Evolutionary conservation across 2,888 invertebrate species (phyloP), one percentile per base, ranked within the genome.

Genomic region (Torymus texanus): DNA sequence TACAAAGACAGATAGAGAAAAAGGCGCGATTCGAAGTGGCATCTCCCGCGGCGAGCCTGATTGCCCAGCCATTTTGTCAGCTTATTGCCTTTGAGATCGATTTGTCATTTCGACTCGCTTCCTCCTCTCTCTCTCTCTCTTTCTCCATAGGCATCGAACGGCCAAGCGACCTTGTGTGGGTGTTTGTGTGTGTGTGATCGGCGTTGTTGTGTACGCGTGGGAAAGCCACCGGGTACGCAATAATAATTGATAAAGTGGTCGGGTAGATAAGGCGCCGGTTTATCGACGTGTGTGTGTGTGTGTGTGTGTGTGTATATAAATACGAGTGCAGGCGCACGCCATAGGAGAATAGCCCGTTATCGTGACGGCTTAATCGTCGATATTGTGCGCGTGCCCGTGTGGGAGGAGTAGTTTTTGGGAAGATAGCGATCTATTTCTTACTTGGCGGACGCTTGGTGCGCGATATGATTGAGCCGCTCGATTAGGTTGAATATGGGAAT

Each of bases 61-160:
- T 85, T 86, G 83, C 85, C 81, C 81, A 82, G 78, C 83, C 84
- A 83, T 85, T 85, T 85, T 84, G 84, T 85, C 83, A 84, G 84
- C 83, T 86, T 85, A 85, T 85, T 86, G 84, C 83, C 83, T 82
- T 82, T 81, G 81, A 83, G 82, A 84, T 85, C 84, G 83, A 84
- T 86, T 86, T 85, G 86, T 86, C 86, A 84, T 85, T 85, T 82
- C 81, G 75, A 80, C 65, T 65, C 56, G 16, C 79, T 82, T 79
- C 83, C 82, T 79, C 83, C 82, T 41, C 8, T 41, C 29, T 58
- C 50, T 51, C 51, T 65, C 21, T 5, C 66, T 51, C 21, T 21
- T n/a, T 21, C 65, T 58, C 51, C n/a, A 29, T 1, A 56, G 41
- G 14, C 8, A 53, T 16, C 29, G 53, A n/a, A 41, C 41, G 8